phyloP scores from a whole-genome alignment of 2,888 invertebrate species.

The Cyaniris semiargus region DNA sequence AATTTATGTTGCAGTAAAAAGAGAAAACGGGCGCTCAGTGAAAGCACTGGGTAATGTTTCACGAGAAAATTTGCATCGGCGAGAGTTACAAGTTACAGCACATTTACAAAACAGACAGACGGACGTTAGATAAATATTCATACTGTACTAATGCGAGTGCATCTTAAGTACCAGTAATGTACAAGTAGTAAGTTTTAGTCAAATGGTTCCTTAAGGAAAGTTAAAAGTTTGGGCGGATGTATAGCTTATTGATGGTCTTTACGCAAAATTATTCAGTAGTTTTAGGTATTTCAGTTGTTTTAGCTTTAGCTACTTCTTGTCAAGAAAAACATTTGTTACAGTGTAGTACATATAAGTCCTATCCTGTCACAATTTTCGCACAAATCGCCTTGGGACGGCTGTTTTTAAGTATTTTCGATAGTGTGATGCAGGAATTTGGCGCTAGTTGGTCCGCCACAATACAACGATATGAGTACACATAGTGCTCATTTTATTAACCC shows the following conservation, averaged over 20 bases:
- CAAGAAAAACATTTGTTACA: too few species aligned
- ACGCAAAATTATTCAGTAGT: too few species aligned
- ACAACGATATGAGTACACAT: too few species aligned
- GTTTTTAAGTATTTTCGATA: background rate
- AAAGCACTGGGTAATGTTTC: conserved; percentile 50
- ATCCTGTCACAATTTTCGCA: background rate
- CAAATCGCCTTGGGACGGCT: background rate
- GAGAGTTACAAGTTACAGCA: conserved; percentile 3
- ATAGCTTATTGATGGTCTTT: too few species aligned
- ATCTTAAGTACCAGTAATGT: background rate
- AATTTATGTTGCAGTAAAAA: conserved; percentile 50
- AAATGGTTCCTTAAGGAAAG: background rate
- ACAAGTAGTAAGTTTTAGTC: background rate
- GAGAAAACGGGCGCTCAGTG: conserved; percentile 62
- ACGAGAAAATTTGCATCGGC: conserved; percentile 21
- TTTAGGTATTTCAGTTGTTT: too few species aligned
- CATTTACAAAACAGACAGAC: conserved; percentile 31
- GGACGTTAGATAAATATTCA: background rate
- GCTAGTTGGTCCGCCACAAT: too few species aligned
- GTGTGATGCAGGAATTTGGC: too few species aligned
- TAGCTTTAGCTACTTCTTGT: too few species aligned
- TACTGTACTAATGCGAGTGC: background rate
- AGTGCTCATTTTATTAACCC: too few species aligned
- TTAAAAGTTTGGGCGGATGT: background rate
- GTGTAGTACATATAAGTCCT: background rate